Base-by-base conservation (phyloP, 92 coral and sea anemone species). In the Meandrina meandrites region DNA sequence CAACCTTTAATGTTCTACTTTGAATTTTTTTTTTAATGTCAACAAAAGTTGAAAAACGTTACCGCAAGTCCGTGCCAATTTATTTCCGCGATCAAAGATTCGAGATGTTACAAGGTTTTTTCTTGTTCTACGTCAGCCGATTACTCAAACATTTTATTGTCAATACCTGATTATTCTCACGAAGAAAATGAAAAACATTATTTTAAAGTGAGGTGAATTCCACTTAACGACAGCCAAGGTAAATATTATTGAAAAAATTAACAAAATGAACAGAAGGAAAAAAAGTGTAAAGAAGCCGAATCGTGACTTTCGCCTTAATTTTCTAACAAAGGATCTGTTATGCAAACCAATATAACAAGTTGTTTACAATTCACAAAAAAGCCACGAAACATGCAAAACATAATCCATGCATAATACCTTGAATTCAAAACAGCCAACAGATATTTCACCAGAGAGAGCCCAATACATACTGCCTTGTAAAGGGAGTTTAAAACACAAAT, bases 221-320 rank as follows among this genome's bases (percentile, higher is more conserved):
- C 34, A 45, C 18, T 76, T 45, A 76, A n/a, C 11, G 16, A 45
- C 19, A 60, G 14, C 35, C 35, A 12, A 12, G 34, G 13, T 27
- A 73, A 73, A 35, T 36, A 34, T 16, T 7, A 35, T 34, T 34
- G 12, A 37, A 36, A 19, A 18, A 19, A 17, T 9, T 19, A 40
- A 73, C 32, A 12, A 68, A 30, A 28, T 73, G 48, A 21, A 73
- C 50, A 73, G 48, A 19, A 37, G 51, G 8, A 72, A 36, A 36
- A 35, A 9, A 37, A 16, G n/a, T 36, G 76, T 17, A 37, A 32
- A 56, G 28, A 35, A 27, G 9, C 18, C 66, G 22, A 79, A 58
- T 36, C 83, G 83, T 79, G 83, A 79, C 83, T 19, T 11, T 21
- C 34, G 83, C 83, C 83, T 34, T 7, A 19, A 18, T 19, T 35